phyloP scores from a whole-genome alignment of 2,113 vertebrate species.

The Pituophis catenifer region DNA sequence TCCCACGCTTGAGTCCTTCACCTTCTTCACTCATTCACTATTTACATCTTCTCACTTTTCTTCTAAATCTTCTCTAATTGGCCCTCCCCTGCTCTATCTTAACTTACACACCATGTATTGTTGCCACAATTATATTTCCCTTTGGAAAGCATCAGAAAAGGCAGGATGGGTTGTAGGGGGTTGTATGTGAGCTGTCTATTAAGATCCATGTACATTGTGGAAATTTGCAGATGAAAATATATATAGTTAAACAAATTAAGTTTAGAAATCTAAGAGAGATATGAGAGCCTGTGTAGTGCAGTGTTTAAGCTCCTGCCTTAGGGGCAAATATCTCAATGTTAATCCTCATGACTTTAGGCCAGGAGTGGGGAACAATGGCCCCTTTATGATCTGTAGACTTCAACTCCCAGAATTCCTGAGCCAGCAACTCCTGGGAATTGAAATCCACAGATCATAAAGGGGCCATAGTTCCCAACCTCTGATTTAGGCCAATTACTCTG shows the following conservation, averaged over 20 bases:
- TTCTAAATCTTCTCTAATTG: neutral
- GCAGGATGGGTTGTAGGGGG: neutral
- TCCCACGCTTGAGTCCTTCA: neutral
- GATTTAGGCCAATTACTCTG: neutral
- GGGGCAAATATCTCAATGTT: neutral
- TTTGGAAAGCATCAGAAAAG: neutral
- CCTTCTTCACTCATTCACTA: neutral
- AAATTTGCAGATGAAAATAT: neutral
- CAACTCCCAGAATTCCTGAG: too few species aligned
- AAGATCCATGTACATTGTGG: neutral
- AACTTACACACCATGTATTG: neutral
- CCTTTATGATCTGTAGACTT: too few species aligned
- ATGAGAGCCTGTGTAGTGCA: neutral
- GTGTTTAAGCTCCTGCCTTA: neutral
- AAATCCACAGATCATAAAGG: neutral
- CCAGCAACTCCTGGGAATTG: neutral
- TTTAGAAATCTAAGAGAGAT: neutral
- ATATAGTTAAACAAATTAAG: neutral
- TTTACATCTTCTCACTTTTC: neutral
- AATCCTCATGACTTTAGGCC: neutral
- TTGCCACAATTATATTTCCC: neutral
- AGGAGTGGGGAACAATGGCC: neutral
- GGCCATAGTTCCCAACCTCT: neutral
- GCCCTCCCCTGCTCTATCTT: neutral
- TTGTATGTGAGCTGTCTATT: neutral